These are phyloP conservation scores for Hydrotaea diabolus DNA, from an alignment of 2,888 invertebrate species.

Conservation along the genomic window DNA sequence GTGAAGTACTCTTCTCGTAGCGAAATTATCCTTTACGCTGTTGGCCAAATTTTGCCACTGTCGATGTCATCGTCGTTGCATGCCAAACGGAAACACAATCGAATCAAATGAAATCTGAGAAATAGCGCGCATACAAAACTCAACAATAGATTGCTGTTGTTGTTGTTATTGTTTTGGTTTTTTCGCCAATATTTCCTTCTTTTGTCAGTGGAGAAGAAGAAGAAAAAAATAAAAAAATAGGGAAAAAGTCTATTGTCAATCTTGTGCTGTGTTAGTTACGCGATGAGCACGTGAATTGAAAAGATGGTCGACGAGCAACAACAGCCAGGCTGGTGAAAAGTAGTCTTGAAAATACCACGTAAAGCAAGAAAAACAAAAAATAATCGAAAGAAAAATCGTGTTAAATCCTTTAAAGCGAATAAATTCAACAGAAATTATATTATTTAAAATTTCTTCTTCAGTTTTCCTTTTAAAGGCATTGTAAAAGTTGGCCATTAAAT, in stretches of 20 bases:
- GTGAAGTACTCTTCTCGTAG: neutral
- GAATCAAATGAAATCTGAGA: slow-evolving; percentile 1
- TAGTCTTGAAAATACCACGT: neutral
- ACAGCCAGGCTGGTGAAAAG: neutral
- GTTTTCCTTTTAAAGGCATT: slow-evolving; percentile 2
- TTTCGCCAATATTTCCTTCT: neutral
- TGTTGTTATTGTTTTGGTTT: neutral
- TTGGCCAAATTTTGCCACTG: neutral
- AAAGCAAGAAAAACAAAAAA: slow-evolving; percentile 13
- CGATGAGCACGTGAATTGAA: slow-evolving; percentile 51
- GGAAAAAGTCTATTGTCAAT: slow-evolving; percentile 40
- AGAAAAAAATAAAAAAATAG: neutral
- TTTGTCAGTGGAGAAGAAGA: slow-evolving; percentile 11
- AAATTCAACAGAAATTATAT: no score
- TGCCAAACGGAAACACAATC: neutral
- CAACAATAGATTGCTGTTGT: slow-evolving; percentile 28
- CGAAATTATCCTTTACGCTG: neutral
- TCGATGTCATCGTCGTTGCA: neutral
- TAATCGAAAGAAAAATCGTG: neutral
- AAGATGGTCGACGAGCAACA: slow-evolving; percentile 29
- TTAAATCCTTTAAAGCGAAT: slow-evolving; percentile 12
- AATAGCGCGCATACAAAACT: neutral
- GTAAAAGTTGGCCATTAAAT: slow-evolving; percentile 14
- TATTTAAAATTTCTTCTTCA: neutral
- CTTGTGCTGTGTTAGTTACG: slow-evolving; percentile 43